Evolutionary conservation across 2,797 vertebrate genomes (phyloP).

Genomic region (Lacerta viridis): DNA sequence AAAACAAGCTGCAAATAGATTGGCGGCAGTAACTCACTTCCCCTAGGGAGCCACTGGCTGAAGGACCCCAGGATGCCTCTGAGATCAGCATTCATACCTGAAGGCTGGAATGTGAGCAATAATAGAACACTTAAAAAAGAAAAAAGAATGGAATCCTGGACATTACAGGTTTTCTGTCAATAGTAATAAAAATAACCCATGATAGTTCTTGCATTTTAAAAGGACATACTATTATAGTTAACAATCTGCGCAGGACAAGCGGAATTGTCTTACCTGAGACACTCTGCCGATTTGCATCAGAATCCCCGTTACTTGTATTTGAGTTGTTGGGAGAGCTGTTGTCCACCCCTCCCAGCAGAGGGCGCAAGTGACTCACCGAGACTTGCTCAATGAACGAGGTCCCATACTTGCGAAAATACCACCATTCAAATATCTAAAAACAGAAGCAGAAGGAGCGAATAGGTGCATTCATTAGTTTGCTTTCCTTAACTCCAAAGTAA

Average conservation of each 20-base stretch:
- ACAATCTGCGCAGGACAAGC: constrained; percentile 17
- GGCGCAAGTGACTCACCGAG: constrained; percentile 97
- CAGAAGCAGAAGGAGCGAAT: constrained; percentile 31
- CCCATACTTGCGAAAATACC: constrained; percentile 99
- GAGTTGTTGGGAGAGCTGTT: constrained; percentile 91
- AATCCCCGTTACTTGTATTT: constrained; percentile 91
- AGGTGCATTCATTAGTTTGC: constrained; percentile 22
- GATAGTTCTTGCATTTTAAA: background rate
- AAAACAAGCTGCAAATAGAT: no score
- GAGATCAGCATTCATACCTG: no score
- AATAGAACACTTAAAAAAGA: no score
- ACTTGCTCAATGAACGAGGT: constrained; percentile 99
- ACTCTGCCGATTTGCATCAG: constrained; percentile 94
- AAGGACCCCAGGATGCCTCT: no score
- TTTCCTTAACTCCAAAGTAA: background rate
- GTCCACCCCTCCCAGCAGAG: constrained; percentile 98
- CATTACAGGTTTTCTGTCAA: background rate
- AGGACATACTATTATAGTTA: background rate
- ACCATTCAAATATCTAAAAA: constrained; percentile 98
- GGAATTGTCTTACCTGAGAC: constrained; percentile 89
- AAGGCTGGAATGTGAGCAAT: no score
- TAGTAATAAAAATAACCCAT: background rate
- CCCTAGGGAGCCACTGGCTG: background rate
- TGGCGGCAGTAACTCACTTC: background rate
- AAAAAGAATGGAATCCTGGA: no score